These are phyloP conservation scores for Dyspetes luteomarginatus DNA, from an alignment of 2,888 invertebrate genomes.

Conservation along the genomic window DNA sequence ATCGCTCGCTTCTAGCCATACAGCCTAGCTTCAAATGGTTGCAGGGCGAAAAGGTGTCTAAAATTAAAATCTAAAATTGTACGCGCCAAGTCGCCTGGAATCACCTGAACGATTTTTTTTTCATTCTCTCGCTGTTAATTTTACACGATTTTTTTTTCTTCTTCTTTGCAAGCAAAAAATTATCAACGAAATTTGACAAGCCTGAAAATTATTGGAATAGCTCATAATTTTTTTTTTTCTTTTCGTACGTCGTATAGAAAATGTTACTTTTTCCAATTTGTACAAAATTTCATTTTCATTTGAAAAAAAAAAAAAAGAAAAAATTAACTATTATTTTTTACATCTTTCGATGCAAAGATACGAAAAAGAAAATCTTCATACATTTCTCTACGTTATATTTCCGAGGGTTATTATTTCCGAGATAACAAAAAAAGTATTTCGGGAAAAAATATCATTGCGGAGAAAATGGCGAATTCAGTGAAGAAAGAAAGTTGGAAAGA, in stretches of 20 bases:
- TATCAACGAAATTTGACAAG: too few species aligned
- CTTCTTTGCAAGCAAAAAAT: not conserved
- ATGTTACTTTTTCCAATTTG: too few species aligned
- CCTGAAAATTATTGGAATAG: too few species aligned
- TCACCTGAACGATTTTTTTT: constrained; percentile 18
- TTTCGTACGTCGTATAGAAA: too few species aligned
- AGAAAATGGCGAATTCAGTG: not conserved
- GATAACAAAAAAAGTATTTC: not conserved
- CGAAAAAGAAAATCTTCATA: too few species aligned
- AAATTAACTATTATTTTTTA: too few species aligned
- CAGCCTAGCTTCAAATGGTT: constrained; percentile 51
- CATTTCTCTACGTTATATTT: too few species aligned
- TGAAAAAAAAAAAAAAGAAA: too few species aligned
- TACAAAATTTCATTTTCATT: too few species aligned
- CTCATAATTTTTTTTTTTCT: not conserved
- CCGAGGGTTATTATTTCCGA: too few species aligned
- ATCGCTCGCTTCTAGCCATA: constrained; percentile 6
- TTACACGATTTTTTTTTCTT: not conserved
- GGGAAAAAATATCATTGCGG: not conserved
- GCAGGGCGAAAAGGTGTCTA: constrained; percentile 53
- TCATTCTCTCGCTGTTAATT: not conserved
- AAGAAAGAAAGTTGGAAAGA: not conserved
- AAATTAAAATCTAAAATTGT: constrained; percentile 57
- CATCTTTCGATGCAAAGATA: too few species aligned
- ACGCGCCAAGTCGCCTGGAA: constrained; percentile 31